phyloP scores from a whole-genome alignment of 2,113 vertebrate species.

The Anser brachyrhynchus region DNA sequence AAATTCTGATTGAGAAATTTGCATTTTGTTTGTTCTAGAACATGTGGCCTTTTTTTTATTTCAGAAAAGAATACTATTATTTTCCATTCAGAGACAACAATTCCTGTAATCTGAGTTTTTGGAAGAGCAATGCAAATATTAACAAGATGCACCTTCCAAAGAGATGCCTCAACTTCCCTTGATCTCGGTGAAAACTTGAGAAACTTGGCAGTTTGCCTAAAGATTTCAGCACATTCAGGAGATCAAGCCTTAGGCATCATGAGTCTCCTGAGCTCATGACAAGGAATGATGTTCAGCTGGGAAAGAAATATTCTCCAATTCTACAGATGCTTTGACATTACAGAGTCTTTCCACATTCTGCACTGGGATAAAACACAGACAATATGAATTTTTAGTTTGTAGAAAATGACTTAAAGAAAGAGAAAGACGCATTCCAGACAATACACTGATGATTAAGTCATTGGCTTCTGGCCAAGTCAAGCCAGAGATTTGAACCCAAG shows the following conservation, averaged over 20 bases:
- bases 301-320: background rate
- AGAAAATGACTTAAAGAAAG: background rate
- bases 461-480: background rate
- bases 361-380: background rate
- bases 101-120: conserved; percentile 28
- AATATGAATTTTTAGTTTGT: background rate
- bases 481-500: background rate
- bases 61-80: conserved; percentile 28
- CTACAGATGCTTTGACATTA: conserved; percentile 25
- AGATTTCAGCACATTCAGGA: conserved; percentile 28
- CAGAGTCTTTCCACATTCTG: conserved; percentile 29
- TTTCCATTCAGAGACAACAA: conserved; percentile 22
- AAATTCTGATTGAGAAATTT: conserved; percentile 64
- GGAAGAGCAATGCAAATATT: conserved; percentile 35
- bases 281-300: conserved; percentile 36
- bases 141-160: conserved; percentile 40
- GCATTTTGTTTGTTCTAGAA: conserved; percentile 61
- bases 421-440: background rate
- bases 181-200: conserved; percentile 50
- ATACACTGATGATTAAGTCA: background rate
- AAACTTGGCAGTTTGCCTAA: conserved; percentile 50
- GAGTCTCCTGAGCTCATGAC: conserved; percentile 5
- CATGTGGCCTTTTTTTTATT: conserved; percentile 33
- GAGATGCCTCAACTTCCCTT: conserved; percentile 24
- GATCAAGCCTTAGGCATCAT: conserved; percentile 46